phyloP scores from a whole-genome alignment of 2,888 invertebrate species.

The Tethea ocularis region DNA sequence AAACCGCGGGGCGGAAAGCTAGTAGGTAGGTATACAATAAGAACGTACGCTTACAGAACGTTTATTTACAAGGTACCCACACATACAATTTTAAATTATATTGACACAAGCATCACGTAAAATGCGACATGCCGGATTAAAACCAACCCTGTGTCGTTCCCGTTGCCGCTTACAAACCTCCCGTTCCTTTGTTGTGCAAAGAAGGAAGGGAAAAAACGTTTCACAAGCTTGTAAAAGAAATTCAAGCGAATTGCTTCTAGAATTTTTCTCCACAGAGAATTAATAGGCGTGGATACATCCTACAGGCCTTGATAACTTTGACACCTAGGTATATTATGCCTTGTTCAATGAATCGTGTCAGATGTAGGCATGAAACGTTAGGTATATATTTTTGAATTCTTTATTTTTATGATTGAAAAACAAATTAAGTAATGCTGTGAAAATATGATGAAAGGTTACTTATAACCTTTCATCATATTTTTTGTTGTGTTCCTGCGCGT shows the following conservation, averaged over 20 bases:
- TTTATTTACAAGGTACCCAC: constrained; percentile 13
- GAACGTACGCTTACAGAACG: not conserved
- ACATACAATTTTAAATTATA: constrained; percentile 40
- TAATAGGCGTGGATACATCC: constrained; percentile 31
- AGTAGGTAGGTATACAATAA: not conserved
- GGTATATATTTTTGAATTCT: no score
- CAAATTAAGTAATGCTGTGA: not conserved
- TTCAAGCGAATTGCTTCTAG: constrained; percentile 54
- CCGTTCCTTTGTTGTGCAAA: constrained; percentile 58
- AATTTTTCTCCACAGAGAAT: constrained; percentile 41
- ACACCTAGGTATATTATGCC: not conserved
- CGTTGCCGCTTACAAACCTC: constrained; percentile 47
- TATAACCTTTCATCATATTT: no score
- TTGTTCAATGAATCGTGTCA: not conserved
- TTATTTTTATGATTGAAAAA: no score
- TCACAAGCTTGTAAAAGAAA: constrained; percentile 51
- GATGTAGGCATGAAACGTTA: not conserved
- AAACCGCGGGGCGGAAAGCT: no score
- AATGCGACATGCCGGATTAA: constrained; percentile 51
- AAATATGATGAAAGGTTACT: not conserved
- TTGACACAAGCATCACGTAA: constrained; percentile 60
- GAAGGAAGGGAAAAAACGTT: constrained; percentile 46
- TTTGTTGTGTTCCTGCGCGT: no score
- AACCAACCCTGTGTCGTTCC: constrained; percentile 39
- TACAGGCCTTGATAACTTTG: not conserved